Conservation (phyloP, 2,797 vertebrate genomes). For the Rhodeus uyekii region DNA sequence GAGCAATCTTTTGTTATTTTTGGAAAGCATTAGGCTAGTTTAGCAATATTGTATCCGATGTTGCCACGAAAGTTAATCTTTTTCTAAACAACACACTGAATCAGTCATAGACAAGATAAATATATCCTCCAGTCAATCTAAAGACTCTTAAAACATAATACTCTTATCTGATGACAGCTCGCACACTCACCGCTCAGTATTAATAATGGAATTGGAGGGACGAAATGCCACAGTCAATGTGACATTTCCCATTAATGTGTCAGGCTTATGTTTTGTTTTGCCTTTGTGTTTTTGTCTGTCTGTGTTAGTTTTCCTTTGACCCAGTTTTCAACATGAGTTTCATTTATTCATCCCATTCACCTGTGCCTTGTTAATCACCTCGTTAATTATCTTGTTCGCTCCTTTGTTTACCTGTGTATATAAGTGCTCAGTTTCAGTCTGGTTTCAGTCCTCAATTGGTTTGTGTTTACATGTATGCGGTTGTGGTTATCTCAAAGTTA, state of each 20-base stretch:
- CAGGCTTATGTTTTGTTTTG: too few species aligned
- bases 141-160: conserved; percentile 58
- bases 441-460: too few species aligned
- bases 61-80: conserved; percentile 54
- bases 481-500: too few species aligned
- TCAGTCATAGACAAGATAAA: conserved; percentile 32
- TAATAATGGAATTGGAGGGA: conserved; percentile 41
- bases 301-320: too few species aligned
- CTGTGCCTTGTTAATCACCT: too few species aligned
- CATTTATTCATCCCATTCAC: too few species aligned
- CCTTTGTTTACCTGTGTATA: too few species aligned
- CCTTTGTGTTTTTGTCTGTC: too few species aligned
- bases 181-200: conserved; percentile 56
- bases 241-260: conserved; percentile 62
- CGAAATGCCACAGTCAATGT: conserved; percentile 64
- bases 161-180: conserved; percentile 64
- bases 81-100: conserved; percentile 29
- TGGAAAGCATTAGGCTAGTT: conserved; percentile 17
- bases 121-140: conserved; percentile 62
- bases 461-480: too few species aligned
- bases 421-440: too few species aligned
- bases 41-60: conserved; percentile 26
- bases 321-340: too few species aligned
- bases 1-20: conserved; percentile 6
- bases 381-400: too few species aligned